phyloP scores from a whole-genome alignment of 53 echinoderm and acorn worm genomes.

The Mesocentrotus franciscanus region DNA sequence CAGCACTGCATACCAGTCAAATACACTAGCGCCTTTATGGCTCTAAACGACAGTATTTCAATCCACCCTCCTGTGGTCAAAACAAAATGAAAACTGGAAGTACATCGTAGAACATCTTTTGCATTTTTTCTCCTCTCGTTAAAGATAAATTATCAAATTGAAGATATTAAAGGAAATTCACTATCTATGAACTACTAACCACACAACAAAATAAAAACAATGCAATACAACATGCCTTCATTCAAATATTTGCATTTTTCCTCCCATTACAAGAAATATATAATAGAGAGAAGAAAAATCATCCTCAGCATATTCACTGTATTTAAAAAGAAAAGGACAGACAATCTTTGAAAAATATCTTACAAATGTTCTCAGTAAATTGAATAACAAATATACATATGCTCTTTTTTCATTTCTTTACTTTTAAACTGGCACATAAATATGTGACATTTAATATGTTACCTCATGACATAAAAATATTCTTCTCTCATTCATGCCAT shows the following conservation, averaged over 20 bases:
- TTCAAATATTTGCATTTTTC: slow-evolving; percentile 21
- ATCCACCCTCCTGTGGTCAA: slow-evolving; percentile 30
- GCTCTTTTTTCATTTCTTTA: background rate
- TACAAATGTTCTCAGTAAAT: slow-evolving; percentile 53
- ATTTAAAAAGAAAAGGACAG: slow-evolving; percentile 31
- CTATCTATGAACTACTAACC: slow-evolving; percentile 54
- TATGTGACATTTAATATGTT: slow-evolving; percentile 44
- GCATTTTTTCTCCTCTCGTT: slow-evolving; percentile 19
- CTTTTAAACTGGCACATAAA: slow-evolving; percentile 37
- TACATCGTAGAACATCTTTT: slow-evolving; percentile 35
- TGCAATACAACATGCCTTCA: slow-evolving; percentile 9
- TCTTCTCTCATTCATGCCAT: slow-evolving; percentile 44
- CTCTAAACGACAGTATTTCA: background rate
- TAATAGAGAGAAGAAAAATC: background rate
- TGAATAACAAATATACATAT: slow-evolving; percentile 66
- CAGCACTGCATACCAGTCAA: background rate
- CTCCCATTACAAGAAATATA: background rate
- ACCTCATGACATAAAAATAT: slow-evolving; percentile 66
- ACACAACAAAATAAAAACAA: slow-evolving; percentile 59
- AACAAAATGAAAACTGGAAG: slow-evolving; percentile 53
- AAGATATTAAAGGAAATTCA: slow-evolving; percentile 11
- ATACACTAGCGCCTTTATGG: background rate
- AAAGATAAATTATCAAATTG: slow-evolving; percentile 32
- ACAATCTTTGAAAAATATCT: slow-evolving; percentile 51
- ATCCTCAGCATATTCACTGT: background rate